Base-by-base conservation (phyloP, 1,140 invertebrate genomes). In the Sinella curviseta region DNA sequence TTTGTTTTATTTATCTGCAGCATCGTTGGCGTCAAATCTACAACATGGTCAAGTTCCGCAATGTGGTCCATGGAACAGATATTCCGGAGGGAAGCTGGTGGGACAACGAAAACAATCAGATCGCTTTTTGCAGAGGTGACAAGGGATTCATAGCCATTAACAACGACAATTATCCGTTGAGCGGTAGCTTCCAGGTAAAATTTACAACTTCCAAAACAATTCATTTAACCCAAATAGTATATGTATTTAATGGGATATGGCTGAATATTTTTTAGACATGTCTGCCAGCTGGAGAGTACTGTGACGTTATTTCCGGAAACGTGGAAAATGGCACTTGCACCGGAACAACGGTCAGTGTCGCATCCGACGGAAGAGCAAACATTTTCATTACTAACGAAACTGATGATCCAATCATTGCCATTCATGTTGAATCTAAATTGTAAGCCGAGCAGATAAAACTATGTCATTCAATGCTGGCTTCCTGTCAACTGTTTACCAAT, bases 21-120 rank as follows among this genome's bases (percentile, higher is more conserved):
- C 79, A 80, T 75, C 60, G 79, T 74, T 82, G 81, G 79, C 33
- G 78, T 34, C 78, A 93, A 84, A 94, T 96, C 83, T 92, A 88
- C 85, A 92, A 93, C 81, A 96, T 96, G 94, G 92, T 94, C 0
- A 85, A 85, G 1, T 95, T 95, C 86, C 88, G 92, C 54, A 94
- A 93, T 84, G 87, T 88, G 0, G 93, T 90, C 2, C n/a, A 48
- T 82, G 85, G 84, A 17, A 84, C 84, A 2, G 76, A 74, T 17
- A 75, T 86, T 77, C 81, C 82, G 12, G 78, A 86, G n/a, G n/a
- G n/a, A n/a, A n/a, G n/a, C 81, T 88, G 86, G 86, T 88, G 86
- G 86, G 85, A 86, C 80, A 87, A 87, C 78, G 85, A 83, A 31
- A 84, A 82, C 76, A 84, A 88, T 80, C 86, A 87, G 81, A 88